Evolutionary conservation across 2,888 invertebrate genomes (phyloP).

Genomic region (Cecidostiba fungosa): DNA sequence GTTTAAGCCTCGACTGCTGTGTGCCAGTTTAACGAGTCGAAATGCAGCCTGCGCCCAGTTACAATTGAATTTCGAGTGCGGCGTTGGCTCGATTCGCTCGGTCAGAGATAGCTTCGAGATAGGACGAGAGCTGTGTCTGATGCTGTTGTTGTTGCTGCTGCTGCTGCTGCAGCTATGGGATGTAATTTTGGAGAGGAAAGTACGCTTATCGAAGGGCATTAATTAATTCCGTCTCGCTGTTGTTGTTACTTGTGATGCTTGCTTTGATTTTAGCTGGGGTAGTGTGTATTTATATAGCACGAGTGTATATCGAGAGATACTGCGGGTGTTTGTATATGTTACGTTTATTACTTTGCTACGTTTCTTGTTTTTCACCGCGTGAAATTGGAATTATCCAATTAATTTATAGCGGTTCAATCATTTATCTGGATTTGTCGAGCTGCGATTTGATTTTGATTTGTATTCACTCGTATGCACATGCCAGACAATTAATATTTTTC

Average conservation of each 20-base stretch:
- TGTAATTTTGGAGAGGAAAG: constrained; percentile 39
- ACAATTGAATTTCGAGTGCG: constrained; percentile 67
- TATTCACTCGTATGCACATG: too few species aligned
- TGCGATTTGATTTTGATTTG: too few species aligned
- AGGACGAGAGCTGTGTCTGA: not conserved
- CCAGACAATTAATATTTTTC: too few species aligned
- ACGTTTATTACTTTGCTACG: too few species aligned
- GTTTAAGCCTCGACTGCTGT: constrained; percentile 63
- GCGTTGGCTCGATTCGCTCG: constrained; percentile 4
- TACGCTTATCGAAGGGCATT: constrained; percentile 66
- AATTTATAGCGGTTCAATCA: too few species aligned
- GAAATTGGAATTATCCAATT: too few species aligned
- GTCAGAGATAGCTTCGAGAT: not conserved
- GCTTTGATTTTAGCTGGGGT: not conserved
- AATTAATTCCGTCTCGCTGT: constrained; percentile 68
- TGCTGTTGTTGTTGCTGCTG: not conserved
- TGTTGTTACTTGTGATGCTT: not conserved
- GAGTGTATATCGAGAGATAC: not conserved
- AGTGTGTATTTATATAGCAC: not conserved
- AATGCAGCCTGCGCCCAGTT: constrained; percentile 68
- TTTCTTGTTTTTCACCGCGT: too few species aligned
- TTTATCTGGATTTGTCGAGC: too few species aligned
- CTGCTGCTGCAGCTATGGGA: not conserved
- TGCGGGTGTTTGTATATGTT: too few species aligned
- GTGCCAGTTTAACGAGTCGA: constrained; percentile 69